Conservation (phyloP, 2,113 vertebrate genomes). For the Sminthopsis crassicaudata region DNA sequence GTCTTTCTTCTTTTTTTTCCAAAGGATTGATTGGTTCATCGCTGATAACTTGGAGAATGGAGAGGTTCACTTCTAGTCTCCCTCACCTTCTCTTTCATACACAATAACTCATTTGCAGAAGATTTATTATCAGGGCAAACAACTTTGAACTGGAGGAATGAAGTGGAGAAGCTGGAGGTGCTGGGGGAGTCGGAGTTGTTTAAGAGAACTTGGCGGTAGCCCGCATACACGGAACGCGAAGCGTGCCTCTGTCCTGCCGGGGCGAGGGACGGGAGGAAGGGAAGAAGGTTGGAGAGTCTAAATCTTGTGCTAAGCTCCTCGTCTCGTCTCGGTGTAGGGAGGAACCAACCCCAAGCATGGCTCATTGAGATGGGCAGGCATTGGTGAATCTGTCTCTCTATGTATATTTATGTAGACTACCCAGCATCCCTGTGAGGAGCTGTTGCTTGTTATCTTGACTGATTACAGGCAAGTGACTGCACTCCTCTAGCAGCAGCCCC, state of each 20-base stretch:
- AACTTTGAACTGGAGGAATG: neutral
- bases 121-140: neutral
- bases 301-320: neutral
- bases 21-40: neutral
- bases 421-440: conserved; percentile 78
- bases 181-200: neutral
- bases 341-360: conserved; percentile 4
- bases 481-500: conserved; percentile 80
- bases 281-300: neutral
- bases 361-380: conserved; percentile 75
- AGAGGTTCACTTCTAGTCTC: neutral
- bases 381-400: conserved; percentile 64
- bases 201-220: neutral
- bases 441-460: conserved; percentile 87
- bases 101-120: neutral
- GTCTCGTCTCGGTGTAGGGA: neutral
- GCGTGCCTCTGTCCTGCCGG: neutral
- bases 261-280: neutral
- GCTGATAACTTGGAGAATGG: neutral
- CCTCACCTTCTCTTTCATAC: neutral
- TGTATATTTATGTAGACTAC: conserved; percentile 81
- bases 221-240: fast-evolving
- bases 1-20: neutral
- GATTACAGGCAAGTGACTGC: conserved; percentile 83
- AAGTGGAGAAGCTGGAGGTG: neutral